Evolutionary conservation across 2,113 vertebrate species (phyloP).

Genomic region (Odobenus rosmarus): DNA sequence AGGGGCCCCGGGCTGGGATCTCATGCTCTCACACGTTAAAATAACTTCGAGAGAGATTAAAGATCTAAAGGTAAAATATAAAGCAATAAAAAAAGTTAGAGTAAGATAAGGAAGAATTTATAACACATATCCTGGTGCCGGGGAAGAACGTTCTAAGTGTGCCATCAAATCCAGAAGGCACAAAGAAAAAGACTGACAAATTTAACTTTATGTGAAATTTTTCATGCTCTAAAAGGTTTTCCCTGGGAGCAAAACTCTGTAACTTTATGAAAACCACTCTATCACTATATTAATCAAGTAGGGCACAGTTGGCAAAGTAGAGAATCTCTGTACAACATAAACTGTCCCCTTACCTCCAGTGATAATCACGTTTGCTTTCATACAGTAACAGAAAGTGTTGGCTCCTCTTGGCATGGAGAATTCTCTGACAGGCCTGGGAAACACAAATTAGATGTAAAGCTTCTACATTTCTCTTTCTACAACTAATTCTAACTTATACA

Average conservation of each 20-base stretch:
- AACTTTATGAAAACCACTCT: not conserved
- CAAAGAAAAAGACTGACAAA: not conserved
- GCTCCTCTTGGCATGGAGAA: constrained; percentile 86
- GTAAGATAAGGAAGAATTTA: not conserved
- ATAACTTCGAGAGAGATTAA: not conserved
- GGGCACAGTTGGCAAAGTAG: not conserved
- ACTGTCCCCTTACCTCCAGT: constrained; percentile 82
- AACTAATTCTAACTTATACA: not conserved
- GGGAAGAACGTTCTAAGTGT: not conserved
- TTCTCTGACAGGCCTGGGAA: constrained; percentile 85
- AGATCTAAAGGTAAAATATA: not conserved
- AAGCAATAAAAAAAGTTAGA: not conserved
- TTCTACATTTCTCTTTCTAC: not conserved
- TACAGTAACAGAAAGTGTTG: constrained; percentile 85
- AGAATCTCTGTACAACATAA: not conserved
- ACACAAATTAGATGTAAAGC: constrained; percentile 30
- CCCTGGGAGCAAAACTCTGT: not conserved
- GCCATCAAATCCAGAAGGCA: not conserved
- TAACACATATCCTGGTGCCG: not conserved
- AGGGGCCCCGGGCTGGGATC: not conserved
- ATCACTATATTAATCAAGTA: not conserved
- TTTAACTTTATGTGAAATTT: not conserved
- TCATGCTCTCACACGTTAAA: not conserved
- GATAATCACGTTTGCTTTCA: constrained; percentile 85
- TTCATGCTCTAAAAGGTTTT: not conserved